Base-by-base conservation (phyloP, 2,113 vertebrate genomes). In the Neotoma lepida region DNA sequence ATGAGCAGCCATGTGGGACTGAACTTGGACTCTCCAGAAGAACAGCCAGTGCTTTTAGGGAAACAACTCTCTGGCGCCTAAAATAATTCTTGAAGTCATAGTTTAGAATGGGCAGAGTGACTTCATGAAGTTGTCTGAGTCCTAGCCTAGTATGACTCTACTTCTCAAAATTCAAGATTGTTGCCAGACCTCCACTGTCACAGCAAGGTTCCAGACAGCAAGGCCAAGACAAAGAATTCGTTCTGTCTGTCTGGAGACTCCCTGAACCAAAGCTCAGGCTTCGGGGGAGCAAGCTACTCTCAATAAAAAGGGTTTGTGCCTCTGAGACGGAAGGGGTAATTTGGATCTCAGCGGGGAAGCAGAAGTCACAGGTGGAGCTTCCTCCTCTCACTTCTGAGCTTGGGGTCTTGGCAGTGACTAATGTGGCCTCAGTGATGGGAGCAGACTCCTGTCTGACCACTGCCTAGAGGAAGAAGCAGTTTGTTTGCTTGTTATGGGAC, bases 321-420 rank as follows among this genome's bases (percentile, higher is more conserved):
- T 39, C 49, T 77, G 44, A 88, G 86, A 49, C 84, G 74, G 41
- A 90, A 88, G 56, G 41, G 54, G 71, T 91, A 46, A 84, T 87
- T 96, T 94, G 61, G 85, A n/a, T 89, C 66, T 87, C n/a, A 17
- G 35, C 33, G 46, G 64, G 39, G 63, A 87, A 91, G 73, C 20
- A 81, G 88, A 74, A 51, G 2, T 94, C 20, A 56, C 86, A 2
- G n/a, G 30, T 30, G 46, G 58, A 17, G 66, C 64, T 76, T 22
- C 66, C 78, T 95, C 77, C 54, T 28, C 78, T 13, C 93, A 30
- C 28, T 30, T 64, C 82, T 92, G 35, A 39, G 61, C 39, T 86
- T 41, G 33, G 66, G 66, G 61, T 35, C 66, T 35, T 68, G 66
- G 33, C 33, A 68, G 66, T 17, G 66, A 68, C 66, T 35, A 35